Evolutionary conservation across 1,140 invertebrate species (phyloP), one percentile per base, ranked within the genome.

Genomic region (Neodiprion pinetum): DNA sequence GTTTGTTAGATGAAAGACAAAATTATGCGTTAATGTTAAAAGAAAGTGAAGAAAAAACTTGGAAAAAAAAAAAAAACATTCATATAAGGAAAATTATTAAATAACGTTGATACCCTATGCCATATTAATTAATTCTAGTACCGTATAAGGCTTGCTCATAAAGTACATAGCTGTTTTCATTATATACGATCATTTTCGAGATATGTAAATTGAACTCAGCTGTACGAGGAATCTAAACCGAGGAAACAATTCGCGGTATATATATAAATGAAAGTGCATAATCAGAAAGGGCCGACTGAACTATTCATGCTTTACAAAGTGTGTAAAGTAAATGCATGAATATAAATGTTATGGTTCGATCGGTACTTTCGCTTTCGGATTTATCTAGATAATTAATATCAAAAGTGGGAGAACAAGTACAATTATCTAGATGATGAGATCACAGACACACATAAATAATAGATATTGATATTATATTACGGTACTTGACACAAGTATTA

Each of bases 231-330:
- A 61, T 61, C 11, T 14, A 61, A 17, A 61, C n/a, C n/a, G 53
- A 14, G 11, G 53, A 72, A 61, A 67, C 68, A 80, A 69, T 47
- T 77, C 67, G 67, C 65, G 65, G 69, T n/a, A 40, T 40, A 40
- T 40, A 40, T 40, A 40, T 72, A 78, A 81, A 53, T 79, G 79
- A 81, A 80, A 80, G 77, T 80, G 71, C 71, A 72, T 77, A 76
- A 77, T 79, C 66, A 65, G 71, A 74, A 74, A 73, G 75, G 70
- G n/a, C 65, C 77, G 78, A 48, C n/a, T 72, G 73, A 80, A 80
- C 53, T 53, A 76, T 70, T 73, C 23, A 72, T n/a, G 61, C 23
- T 53, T 79, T 77, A 48, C 72, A 70, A 21, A 21, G n/a, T 71
- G n/a, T 14, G 21, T 7, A 69, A 5, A 17, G 21, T 47, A 69